Evolutionary conservation across 2,888 invertebrate genomes (phyloP).

Genomic region (Cantharis flavilabris): DNA sequence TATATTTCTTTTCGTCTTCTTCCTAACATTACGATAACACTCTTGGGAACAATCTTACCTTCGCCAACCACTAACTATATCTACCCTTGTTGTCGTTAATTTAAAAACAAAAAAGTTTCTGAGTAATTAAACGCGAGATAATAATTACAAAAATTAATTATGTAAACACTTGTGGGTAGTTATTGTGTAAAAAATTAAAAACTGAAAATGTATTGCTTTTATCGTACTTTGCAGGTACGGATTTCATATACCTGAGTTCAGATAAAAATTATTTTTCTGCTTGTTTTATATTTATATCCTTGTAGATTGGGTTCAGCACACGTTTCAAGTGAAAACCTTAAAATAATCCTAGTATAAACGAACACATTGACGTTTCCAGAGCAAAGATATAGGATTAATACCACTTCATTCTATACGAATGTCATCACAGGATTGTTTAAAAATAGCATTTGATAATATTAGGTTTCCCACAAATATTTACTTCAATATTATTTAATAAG

Average conservation of each 20-base stretch:
- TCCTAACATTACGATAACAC: slow-evolving; percentile 41
- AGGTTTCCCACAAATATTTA: background rate
- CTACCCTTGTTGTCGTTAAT: slow-evolving; percentile 44
- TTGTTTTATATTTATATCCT: background rate
- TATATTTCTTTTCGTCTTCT: slow-evolving; percentile 39
- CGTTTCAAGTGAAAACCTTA: background rate
- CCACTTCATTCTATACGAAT: background rate
- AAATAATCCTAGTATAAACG: background rate
- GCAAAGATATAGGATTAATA: background rate
- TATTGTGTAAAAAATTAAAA: background rate
- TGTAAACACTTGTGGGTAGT: background rate
- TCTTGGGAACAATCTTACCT: slow-evolving; percentile 42
- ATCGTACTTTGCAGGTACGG: background rate
- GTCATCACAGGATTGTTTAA: background rate
- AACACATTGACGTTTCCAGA: background rate
- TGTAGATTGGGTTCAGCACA: slow-evolving; percentile 1
- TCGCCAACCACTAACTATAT: slow-evolving; percentile 38
- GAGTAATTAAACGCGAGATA: slow-evolving; percentile 14
- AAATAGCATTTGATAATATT: background rate
- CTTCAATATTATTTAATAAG: background rate
- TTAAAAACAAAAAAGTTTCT: slow-evolving; percentile 35
- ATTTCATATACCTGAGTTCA: background rate
- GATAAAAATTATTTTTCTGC: background rate
- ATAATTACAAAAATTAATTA: background rate
- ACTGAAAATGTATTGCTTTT: background rate